Conservation (phyloP, 2,888 invertebrate genomes). For the Tricholauxania praeusta region DNA sequence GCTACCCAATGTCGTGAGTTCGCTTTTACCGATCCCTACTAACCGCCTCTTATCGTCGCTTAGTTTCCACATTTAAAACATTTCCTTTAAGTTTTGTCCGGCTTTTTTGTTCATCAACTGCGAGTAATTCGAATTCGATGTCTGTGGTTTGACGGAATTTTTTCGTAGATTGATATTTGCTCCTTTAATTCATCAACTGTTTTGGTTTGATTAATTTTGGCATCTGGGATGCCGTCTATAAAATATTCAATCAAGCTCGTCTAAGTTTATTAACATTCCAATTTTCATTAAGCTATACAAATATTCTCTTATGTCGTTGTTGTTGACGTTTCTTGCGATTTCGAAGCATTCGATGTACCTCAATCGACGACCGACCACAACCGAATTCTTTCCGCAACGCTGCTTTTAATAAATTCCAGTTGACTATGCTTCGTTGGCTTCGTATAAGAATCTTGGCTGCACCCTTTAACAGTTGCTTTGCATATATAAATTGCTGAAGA, state of each 20-base stretch:
- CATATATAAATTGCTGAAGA: slow-evolving; percentile 27
- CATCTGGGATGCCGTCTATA: too few relatives aligned
- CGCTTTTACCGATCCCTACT: slow-evolving; percentile 18
- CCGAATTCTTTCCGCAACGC: slow-evolving; percentile 27
- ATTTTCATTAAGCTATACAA: too few relatives aligned
- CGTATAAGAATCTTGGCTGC: slow-evolving; percentile 30
- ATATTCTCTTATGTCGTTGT: too few relatives aligned
- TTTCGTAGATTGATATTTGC: slow-evolving; percentile 29
- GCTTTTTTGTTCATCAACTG: neutral
- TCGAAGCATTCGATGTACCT: slow-evolving; percentile 7
- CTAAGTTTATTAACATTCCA: too few relatives aligned
- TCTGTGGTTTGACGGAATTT: slow-evolving; percentile 18
- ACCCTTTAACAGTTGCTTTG: slow-evolving; percentile 31
- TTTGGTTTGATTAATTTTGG: too few relatives aligned
- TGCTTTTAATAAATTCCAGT: slow-evolving; percentile 27
- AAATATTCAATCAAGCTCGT: too few relatives aligned
- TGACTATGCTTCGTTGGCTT: slow-evolving; percentile 26
- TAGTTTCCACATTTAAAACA: slow-evolving; percentile 6
- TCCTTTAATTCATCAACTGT: slow-evolving; percentile 23
- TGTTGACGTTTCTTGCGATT: too few relatives aligned
- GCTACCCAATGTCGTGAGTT: slow-evolving; percentile 31
- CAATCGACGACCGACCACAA: slow-evolving; percentile 16
- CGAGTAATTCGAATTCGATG: neutral
- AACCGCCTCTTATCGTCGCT: slow-evolving; percentile 16
- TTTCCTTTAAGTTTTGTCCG: neutral